Base-by-base conservation (phyloP, 2,113 vertebrate genomes). In the Dendropsophus ebraccatus region DNA sequence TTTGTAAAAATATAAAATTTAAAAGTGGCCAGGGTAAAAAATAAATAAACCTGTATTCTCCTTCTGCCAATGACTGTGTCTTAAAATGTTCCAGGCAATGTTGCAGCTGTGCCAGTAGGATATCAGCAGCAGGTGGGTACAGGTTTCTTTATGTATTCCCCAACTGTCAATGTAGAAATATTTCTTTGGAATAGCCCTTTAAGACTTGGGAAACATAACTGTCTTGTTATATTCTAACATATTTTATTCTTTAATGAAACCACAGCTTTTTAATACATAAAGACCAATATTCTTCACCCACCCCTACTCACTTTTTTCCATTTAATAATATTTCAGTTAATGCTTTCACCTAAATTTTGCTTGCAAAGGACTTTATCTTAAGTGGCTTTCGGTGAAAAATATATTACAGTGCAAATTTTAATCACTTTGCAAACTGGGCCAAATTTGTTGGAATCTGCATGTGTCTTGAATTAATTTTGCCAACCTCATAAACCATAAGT, bases 381-480 rank as follows among this genome's bases (percentile, higher is more conserved):
- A 54, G 30, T 80, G 49, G 37, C 76, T 70, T 86, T 70, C 49
- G 70, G 58, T 85, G 83, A 78, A 80, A 78, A 49, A 78, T 49
- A 69, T 50, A 78, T 78, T 54, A 85, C 23, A 35, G 47, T 52
- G 65, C n/a, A 78, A 45, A 79, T 79, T 85, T 85, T 83, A 83
- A 54, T 85, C 49, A 86, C 50, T 86, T 35, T 72, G 80, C 45
- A 79, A 86, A 79, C 47, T 80, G 82, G 60, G 76, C 76, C 76
- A 86, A 67, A 85, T 30, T 50, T 78, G 41, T 78, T 85, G 74
- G 83, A 85, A 85, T 77, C 73, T 85, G 83, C 74, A 78, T 77
- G 47, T 49, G 69, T 47, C 25, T 77, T 85, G 73, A 73, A 84
- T 78, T 85, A 75, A 69, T 85, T 85, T 49, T 85, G 74, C 83